Conservation (phyloP, 1,140 invertebrate species). For the Drosophila novamexicana region DNA sequence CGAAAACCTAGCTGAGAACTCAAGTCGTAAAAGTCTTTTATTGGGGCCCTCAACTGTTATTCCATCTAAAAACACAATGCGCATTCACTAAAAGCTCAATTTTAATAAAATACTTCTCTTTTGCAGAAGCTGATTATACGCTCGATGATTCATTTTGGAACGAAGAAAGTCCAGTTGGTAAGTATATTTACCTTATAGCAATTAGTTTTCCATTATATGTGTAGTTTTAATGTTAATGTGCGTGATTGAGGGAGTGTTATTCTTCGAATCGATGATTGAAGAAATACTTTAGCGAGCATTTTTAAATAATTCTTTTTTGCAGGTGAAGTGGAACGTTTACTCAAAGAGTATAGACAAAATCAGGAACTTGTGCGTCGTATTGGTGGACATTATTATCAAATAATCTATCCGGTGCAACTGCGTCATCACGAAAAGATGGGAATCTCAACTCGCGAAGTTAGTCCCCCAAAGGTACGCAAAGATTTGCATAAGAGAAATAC, state of each 20-base stretch:
- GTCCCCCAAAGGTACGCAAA: constrained; percentile 90
- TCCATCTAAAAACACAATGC: no score
- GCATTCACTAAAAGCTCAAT: not conserved
- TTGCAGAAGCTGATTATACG: constrained; percentile 95
- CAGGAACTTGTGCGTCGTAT: constrained; percentile 95
- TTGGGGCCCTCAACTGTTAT: no score
- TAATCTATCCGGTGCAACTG: constrained; percentile 97
- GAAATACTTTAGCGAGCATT: not conserved
- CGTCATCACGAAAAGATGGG: constrained; percentile 97
- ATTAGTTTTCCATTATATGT: no score
- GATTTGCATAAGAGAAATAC: constrained; percentile 73
- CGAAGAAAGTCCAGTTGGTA: constrained; percentile 93
- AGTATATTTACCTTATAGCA: constrained; percentile 84
- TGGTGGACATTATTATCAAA: constrained; percentile 95
- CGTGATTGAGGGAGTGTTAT: no score
- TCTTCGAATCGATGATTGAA: not conserved
- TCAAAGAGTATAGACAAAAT: constrained; percentile 95
- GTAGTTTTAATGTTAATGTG: no score
- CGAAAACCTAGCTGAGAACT: no score
- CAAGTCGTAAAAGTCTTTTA: no score
- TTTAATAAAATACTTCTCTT: not conserved
- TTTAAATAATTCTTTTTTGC: constrained; percentile 72
- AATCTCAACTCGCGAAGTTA: constrained; percentile 94
- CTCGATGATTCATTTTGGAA: constrained; percentile 96
- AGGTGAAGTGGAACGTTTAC: constrained; percentile 95